Base-by-base conservation (phyloP, 2,888 invertebrate species). In the Calameuta filiformis region DNA sequence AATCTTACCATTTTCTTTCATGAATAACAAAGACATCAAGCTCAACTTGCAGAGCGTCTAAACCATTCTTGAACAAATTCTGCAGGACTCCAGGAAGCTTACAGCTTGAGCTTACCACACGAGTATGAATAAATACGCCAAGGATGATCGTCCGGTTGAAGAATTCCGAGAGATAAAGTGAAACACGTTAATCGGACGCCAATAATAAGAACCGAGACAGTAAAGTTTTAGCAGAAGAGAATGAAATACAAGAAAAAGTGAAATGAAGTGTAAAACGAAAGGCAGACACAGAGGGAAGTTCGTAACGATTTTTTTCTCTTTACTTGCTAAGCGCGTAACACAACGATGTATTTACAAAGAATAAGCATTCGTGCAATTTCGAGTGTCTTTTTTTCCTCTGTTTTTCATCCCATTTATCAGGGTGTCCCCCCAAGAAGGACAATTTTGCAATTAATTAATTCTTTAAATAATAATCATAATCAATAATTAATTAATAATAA, bases 271-370 rank as follows among this genome's bases (percentile, higher is more conserved):
- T 56, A 30, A 75, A 77, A 73, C 68, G 79, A 79, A 35, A 23
- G 69, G 35, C 33, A 73, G 11, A 73, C 73, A 77, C 76, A 80
- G 76, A 80, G 37, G 73, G 37, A 81, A 81, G 81, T 85, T 81
- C 79, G 79, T 85, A 84, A 85, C 83, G 81, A 83, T 77, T 56
- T 82, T 79, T 84, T 84, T 81, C 78, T 81, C 79, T 87, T 87
- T 86, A 86, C 86, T 86, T 77, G 73, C 79, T 85, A 86, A 83
- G 82, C 83, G 84, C 82, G 82, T 83, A 83, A 84, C 83, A 82
- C 83, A 83, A 81, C 86, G 81, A 81, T 77, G 83, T 80, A 87
- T 87, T 84, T 87, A 87, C 86, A 56, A 87, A 83, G 79, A 83
- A 85, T 80, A 83, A 83, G 81, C 83, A 83, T 86, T 81, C 83